Percentiles rank a stretch among this genome's conserved stretches.
Evolutionary conservation across 2,797 vertebrate genomes (phyloP).

Genomic region (Galagoides demidoff): DNA sequence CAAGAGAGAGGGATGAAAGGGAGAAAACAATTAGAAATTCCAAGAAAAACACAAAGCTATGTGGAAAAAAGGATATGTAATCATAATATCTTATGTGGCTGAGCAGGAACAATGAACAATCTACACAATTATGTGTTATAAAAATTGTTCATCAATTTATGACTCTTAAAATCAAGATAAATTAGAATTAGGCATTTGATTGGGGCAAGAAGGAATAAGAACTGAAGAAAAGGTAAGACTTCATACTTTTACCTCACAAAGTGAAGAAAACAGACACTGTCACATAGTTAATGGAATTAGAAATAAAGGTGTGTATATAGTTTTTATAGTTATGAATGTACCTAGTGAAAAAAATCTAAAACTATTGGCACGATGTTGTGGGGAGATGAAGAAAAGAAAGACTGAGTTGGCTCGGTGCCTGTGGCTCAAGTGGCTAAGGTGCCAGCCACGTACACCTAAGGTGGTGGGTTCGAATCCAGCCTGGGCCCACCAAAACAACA

Average conservation of each 20-base stretch:
- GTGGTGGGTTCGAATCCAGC: no score
- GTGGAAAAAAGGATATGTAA: not conserved
- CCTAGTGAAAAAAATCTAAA: conserved; percentile 24
- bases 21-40: not conserved
- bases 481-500: no score
- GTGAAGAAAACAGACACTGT: not conserved
- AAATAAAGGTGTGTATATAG: not conserved
- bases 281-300: not conserved
- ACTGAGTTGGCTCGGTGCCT: no score
- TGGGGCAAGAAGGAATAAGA: not conserved
- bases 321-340: not conserved
- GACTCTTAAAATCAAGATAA: not conserved
- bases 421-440: no score
- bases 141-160: not conserved
- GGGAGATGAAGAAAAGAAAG: not conserved
- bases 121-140: not conserved
- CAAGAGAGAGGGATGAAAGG: not conserved
- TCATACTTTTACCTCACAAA: not conserved
- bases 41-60: not conserved
- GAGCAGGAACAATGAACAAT: not conserved
- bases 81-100: not conserved
- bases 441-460: no score
- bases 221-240: not conserved
- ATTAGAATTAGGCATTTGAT: conserved; percentile 8
- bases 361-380: not conserved